Evolutionary conservation across 2,113 vertebrate species (phyloP), one percentile per base, ranked within the genome.

Genomic region (Chaetodon trifascialis): DNA sequence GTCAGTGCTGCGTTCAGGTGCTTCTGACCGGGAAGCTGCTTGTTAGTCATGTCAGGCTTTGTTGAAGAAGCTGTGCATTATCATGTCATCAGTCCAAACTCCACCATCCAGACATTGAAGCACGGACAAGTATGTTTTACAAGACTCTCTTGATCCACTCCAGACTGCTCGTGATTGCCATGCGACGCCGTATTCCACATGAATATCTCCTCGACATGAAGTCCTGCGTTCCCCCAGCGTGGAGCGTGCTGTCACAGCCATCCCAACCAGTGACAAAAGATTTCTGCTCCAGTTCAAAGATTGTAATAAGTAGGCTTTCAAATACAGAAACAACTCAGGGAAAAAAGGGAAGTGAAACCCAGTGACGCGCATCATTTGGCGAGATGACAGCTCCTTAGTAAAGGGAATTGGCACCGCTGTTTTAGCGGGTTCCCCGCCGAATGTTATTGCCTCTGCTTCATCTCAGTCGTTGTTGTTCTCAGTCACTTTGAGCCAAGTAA

Each of bases 401-500:
- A 86, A 89, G 82, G 86, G 84, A 92, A 91, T 80, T 79, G 86
- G 85, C 87, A 66, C 63, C 36, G 63, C 78, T 84, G 88, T 87
- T 91, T 91, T 62, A 82, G 66, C 76, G 66, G 81, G 66, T 78
- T 90, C 86, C 86, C 84, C 42, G 36, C 82, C 62, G 83, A 89
- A 92, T 80, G 88, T 87, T 84, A 89, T 74, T 87, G 79, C 66
- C 80, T 82, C 84, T 62, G 73, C 86, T 87, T 92, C 74, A 80
- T 92, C 88, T 92, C 80, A n/a, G 80, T 72, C 54, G 67, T 77
- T 75, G 80, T 91, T 82, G 90, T 92, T 91, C 91, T 86, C 88
- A 88, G 92, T 93, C 92, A 93, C 88, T 93, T 90, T 91, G 86
- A 92, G 88, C 70, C n/a, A 52, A 89, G 87, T 93, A 92, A 93